These are phyloP conservation scores for Crenuchus spilurus DNA, from an alignment of 2,797 vertebrate genomes.

Conservation along the genomic window DNA sequence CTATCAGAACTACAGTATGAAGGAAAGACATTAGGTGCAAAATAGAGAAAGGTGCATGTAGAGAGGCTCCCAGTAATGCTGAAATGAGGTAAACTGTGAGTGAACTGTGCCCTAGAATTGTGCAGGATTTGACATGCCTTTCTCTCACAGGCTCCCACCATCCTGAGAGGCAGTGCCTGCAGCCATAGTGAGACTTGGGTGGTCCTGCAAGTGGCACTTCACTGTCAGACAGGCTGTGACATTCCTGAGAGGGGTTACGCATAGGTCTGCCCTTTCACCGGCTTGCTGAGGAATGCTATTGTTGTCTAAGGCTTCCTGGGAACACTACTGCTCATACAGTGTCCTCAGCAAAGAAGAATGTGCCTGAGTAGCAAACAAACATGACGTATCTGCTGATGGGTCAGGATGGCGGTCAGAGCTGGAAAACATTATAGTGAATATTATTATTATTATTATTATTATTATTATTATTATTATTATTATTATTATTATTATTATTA, in stretches of 20 bases:
- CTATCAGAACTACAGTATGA: conserved; percentile 22
- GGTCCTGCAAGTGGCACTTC: conserved; percentile 52
- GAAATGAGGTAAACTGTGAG: conserved; percentile 27
- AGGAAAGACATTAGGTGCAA: conserved; percentile 2
- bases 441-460: no score
- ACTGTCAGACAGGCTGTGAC: conserved; percentile 65
- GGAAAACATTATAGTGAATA: no score
- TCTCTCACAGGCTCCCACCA: conserved; percentile 25
- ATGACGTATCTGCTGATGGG: neutral
- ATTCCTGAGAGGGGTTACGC: conserved; percentile 72
- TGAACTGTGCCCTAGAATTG: conserved; percentile 39
- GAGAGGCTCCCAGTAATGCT: conserved; percentile 22
- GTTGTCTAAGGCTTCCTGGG: conserved; percentile 54
- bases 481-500: no score
- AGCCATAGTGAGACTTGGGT: conserved; percentile 54
- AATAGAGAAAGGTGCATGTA: neutral
- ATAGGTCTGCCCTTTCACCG: conserved; percentile 64
- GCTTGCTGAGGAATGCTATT: conserved; percentile 66
- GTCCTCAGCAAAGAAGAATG: conserved; percentile 12
- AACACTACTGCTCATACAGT: conserved; percentile 8
- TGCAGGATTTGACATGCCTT: conserved; percentile 37
- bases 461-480: no score
- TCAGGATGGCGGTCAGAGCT: no score
- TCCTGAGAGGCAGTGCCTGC: conserved; percentile 33
- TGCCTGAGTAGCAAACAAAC: neutral